A percentile compares a stretch with the other conserved stretches of the same genome.
Conservation (phyloP, 2,113 vertebrate genomes). For the Caranx ignobilis region DNA sequence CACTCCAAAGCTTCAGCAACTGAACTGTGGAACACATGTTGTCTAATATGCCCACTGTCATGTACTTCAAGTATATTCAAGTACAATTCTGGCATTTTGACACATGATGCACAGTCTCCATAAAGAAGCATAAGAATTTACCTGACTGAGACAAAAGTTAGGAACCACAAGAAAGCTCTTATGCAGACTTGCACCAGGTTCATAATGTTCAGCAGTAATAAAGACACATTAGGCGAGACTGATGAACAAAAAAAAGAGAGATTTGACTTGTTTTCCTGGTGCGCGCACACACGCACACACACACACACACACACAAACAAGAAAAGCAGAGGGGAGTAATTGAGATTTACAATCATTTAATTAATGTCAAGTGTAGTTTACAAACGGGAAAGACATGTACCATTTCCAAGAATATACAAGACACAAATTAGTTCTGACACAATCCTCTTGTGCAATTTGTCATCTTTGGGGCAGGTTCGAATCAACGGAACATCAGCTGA, state of each 20-base stretch:
- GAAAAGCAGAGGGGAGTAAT: conserved; percentile 15
- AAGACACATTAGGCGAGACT: not conserved
- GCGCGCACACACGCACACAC: not conserved
- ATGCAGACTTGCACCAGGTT: not conserved
- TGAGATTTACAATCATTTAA: conserved; percentile 92
- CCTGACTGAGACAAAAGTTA: not conserved
- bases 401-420: conserved; percentile 95
- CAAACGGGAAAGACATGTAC: conserved; percentile 95
- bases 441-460: conserved; percentile 86
- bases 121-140: too few species aligned
- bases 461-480: conserved; percentile 80
- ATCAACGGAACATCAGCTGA: conserved; percentile 4
- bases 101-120: too few species aligned
- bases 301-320: conserved; percentile 4
- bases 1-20: too few species aligned
- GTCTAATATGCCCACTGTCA: too few species aligned
- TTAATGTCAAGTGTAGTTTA: conserved; percentile 97
- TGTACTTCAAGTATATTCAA: too few species aligned
- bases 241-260: not conserved
- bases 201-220: not conserved
- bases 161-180: too few species aligned
- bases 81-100: too few species aligned
- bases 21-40: too few species aligned
- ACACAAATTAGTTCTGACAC: conserved; percentile 91
- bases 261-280: not conserved